Conservation (phyloP, 2,797 vertebrate species). For the Chloroceryle inda region DNA sequence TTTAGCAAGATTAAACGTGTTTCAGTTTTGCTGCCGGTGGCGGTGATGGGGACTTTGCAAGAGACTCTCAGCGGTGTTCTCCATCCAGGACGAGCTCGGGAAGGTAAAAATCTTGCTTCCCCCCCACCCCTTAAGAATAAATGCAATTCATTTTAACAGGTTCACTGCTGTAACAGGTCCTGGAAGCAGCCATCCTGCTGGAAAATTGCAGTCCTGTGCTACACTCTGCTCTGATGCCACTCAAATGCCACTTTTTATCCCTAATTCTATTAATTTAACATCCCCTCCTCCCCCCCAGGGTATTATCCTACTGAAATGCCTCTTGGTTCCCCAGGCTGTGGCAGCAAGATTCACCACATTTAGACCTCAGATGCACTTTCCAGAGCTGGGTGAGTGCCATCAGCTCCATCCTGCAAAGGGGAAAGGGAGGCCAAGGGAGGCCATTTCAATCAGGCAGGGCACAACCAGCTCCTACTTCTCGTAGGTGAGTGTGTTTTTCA, state of each 20-base stretch:
- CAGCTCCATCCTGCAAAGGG: background rate
- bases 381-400: background rate
- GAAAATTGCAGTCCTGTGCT: background rate
- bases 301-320: accelerated
- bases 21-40: background rate
- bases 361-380: background rate
- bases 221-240: background rate
- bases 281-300: too few relatives aligned
- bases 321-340: background rate
- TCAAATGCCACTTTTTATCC: background rate
- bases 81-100: background rate
- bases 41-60: background rate
- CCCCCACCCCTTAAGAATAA: background rate
- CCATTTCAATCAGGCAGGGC: too few relatives aligned
- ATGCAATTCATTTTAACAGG: background rate
- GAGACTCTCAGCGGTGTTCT: background rate
- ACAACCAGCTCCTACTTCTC: too few relatives aligned
- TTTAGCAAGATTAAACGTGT: constrained; percentile 53
- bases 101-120: background rate
- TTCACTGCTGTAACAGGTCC: background rate
- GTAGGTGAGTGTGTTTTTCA: too few relatives aligned
- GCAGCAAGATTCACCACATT: background rate
- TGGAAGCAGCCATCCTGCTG: background rate
- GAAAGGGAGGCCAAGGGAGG: constrained; percentile 20
- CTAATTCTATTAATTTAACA: background rate